Evolutionary conservation across 2,113 vertebrate species (phyloP), one percentile per base, ranked within the genome.

Genomic region (Pelvicachromis taeniatus): DNA sequence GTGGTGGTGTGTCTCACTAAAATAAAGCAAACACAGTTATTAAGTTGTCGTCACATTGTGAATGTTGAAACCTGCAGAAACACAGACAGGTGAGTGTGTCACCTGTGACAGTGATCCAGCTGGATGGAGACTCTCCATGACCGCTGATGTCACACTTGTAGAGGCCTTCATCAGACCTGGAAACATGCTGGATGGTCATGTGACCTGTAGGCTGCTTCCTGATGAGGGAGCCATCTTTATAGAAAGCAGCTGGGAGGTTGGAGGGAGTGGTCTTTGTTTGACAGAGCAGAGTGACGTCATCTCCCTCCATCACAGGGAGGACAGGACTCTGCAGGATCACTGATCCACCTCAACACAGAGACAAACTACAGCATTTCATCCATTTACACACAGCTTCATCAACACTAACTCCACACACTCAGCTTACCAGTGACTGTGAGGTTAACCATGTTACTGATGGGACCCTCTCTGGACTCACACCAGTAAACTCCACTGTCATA

Each of bases 191-290:
- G 52, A 53, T 53, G 52, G 52, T 53, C 19, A 53, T 53, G 52
- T 53, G 4, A 53, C 52, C 52, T 53, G 52, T 6, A 21, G 52
- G 0, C 3, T 4, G 0, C 0, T 48, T 1, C 45, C 45, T 0
- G 3, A 4, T 48, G 45, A 48, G 0, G 45, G 0, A 0, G 3
- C 1, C 50, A 53, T n/a, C 50, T 53, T 53, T 53, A 0, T 0
- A 53, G 50, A 53, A 53, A 53, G 0, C 0, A 1, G 19, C 50
- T 53, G 50, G 0, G 50, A 53, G 0, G 52, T 53, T 53, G 52
- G 52, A 53, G 52, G 52, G 52, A 53, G 19, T 53, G 52, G 52
- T 53, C 9, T 53, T 53, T 53, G 52, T 21, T 53, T 35, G 7
- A 33, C 33, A 33, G 26, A 26, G 26, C 26, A 26, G 26, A 26